Percentiles rank a stretch among this genome's conserved stretches.
These are phyloP conservation scores for Melospiza melodia DNA, from an alignment of 2,113 vertebrate genomes.

Conservation along the genomic window DNA sequence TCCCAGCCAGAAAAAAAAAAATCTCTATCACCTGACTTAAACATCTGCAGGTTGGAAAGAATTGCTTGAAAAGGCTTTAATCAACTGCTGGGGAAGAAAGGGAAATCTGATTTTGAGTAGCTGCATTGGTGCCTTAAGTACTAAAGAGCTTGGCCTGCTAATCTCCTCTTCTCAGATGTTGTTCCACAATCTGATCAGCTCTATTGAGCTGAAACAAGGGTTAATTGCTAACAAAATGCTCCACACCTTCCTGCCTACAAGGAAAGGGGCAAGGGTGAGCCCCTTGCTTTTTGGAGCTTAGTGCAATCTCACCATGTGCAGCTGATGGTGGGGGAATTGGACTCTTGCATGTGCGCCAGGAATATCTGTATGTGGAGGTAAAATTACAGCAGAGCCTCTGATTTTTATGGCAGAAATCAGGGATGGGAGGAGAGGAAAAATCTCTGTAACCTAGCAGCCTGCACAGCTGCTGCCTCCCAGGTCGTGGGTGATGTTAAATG, in stretches of 20 bases:
- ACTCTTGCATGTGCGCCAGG: background rate
- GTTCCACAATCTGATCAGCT: slow-evolving; percentile 49
- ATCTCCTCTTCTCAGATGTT: slow-evolving; percentile 40
- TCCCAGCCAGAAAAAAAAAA: background rate
- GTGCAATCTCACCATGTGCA: background rate
- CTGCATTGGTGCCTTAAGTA: background rate
- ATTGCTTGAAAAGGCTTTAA: slow-evolving; percentile 44
- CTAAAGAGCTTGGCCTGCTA: slow-evolving; percentile 3
- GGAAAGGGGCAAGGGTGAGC: background rate
- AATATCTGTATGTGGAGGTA: background rate
- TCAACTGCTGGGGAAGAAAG: slow-evolving; percentile 1
- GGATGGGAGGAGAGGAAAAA: background rate
- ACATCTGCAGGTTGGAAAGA: background rate
- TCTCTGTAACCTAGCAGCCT: slow-evolving; percentile 10
- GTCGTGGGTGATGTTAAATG: background rate
- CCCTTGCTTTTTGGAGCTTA: background rate
- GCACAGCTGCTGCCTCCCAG: background rate
- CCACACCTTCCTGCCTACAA: background rate
- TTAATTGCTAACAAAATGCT: slow-evolving; percentile 50
- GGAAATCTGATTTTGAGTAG: slow-evolving; percentile 48
- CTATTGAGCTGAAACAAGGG: slow-evolving; percentile 32
- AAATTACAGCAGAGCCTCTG: background rate
- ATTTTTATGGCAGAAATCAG: background rate
- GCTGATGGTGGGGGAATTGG: background rate
- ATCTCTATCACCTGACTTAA: background rate